Evolutionary conservation across 1,140 invertebrate species (phyloP), one percentile per base, ranked within the genome.

Genomic region (Lordiphosa stackelbergi): DNA sequence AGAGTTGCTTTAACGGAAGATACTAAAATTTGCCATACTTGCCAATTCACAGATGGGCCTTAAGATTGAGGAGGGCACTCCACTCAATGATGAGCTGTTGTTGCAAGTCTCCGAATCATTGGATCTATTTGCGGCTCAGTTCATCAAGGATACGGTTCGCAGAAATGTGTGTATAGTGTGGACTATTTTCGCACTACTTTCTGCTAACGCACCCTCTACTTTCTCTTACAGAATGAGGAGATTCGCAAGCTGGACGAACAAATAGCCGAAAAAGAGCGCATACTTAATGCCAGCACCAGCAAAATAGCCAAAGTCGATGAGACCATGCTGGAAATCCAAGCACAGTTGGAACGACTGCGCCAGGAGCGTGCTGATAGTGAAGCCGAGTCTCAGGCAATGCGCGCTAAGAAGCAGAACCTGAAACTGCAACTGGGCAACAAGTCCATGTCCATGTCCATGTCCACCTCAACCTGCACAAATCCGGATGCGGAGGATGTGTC

Each of bases 271-370:
- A 88, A 88, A 40, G 86, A 87, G 38, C 60, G 55, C 22, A 77
- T 88, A 43, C 66, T 88, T 5, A 83, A 87, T 59, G 79, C 66
- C 2, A 86, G 85, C 75, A 83, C 87, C 31, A 75, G 89, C 81
- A 90, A 90, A 65, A 89, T 88, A 40, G 86, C 85, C 7, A 63
- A 86, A 66, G 69, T 88, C 4, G 83, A 88, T 48, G 83, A 92
- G 69, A 92, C 93, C 78, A 83, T 94, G 49, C 89, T 91, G 34
- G 89, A 90, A 24, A 77, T 94, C 24, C 92, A 94, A 74, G 88
- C 88, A 3, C 90, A 94, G 79, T 84, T 94, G 40, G 88, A 91
- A 13, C 88, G 89, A 4, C 66, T 91, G 31, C 86, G 85, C 5
- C 74, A 88, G 51, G 88, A 90, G 69, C 88, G 89, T 43, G 66